Evolutionary conservation across 2,797 vertebrate species (phyloP).

Genomic region (Galagoides demidoff): DNA sequence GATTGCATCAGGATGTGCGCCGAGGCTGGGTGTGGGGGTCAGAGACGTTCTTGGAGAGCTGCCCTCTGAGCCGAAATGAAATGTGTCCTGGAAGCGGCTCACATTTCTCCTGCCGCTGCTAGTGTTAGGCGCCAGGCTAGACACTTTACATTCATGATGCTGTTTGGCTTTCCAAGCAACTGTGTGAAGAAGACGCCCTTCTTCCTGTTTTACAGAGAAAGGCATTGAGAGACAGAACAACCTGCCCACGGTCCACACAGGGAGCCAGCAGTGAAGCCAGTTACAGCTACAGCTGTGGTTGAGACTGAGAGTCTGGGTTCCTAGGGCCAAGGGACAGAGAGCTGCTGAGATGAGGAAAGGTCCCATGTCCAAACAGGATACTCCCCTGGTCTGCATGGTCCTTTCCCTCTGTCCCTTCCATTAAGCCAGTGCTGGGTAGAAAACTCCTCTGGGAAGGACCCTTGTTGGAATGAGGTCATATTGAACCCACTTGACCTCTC

Average conservation of each 20-base stretch:
- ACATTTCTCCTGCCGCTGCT: not conserved
- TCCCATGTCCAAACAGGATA: accelerated
- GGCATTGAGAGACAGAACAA: not conserved
- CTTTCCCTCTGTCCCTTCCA: accelerated
- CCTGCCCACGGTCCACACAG: not conserved
- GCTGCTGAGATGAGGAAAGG: not conserved
- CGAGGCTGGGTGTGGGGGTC: not conserved
- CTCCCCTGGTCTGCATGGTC: accelerated
- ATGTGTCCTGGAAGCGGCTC: not conserved
- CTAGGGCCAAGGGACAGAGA: not conserved
- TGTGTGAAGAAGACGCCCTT: not conserved
- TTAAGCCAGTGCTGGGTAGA: too few relatives aligned
- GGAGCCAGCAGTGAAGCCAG: too few relatives aligned
- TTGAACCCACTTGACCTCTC: accelerated
- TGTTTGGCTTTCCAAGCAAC: not conserved
- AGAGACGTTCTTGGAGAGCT: not conserved
- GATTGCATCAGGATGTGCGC: accelerated
- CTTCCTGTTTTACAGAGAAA: not conserved
- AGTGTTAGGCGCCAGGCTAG: too few relatives aligned
- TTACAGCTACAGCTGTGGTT: not conserved
- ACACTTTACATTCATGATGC: not conserved
- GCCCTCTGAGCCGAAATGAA: not conserved
- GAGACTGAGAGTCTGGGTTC: not conserved
- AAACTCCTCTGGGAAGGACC: not conserved
- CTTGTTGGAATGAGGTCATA: not conserved